phyloP scores from a whole-genome alignment of 2,797 vertebrate genomes.

The Streptopelia turtur region DNA sequence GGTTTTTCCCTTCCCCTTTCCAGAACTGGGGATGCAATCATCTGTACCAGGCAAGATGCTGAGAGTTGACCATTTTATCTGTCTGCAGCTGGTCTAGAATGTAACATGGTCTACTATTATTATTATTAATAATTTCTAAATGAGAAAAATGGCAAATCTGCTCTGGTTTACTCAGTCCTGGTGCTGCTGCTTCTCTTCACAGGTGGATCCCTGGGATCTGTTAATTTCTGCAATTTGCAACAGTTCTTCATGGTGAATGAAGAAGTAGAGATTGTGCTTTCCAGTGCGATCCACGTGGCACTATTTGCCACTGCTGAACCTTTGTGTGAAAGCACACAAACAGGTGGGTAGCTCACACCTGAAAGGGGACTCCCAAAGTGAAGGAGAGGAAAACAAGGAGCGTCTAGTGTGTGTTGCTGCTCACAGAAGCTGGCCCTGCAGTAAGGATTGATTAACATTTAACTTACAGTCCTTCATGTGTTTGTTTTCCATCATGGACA shows the following conservation, averaged over 20 bases:
- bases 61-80: fast-evolving
- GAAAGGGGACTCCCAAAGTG: neutral
- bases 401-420: neutral
- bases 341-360: neutral
- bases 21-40: neutral
- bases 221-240: neutral
- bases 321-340: neutral
- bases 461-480: neutral
- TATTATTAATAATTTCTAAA: neutral
- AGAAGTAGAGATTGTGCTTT: neutral
- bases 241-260: neutral
- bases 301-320: neutral
- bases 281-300: fast-evolving
- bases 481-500: neutral
- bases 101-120: neutral
- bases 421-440: neutral
- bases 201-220: neutral
- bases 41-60: neutral
- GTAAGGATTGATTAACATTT: neutral
- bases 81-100: neutral
- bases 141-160: neutral
- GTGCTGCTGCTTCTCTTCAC: neutral
- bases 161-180: neutral
- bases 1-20: neutral
- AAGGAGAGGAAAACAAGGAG: neutral